phyloP scores from a whole-genome alignment of 1,140 invertebrate species.

The Heliconius melpomene region DNA sequence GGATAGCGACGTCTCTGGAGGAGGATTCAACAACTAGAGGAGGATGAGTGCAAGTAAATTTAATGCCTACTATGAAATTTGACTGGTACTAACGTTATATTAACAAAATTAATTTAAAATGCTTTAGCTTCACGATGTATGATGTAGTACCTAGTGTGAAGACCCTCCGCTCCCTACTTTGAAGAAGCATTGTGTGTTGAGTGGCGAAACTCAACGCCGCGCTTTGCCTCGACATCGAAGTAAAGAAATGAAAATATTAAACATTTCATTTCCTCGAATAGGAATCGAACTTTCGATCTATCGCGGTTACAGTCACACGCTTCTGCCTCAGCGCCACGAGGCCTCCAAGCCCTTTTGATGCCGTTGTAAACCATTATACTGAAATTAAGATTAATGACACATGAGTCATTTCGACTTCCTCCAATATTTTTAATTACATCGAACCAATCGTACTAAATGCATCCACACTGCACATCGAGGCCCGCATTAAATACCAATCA shows the following conservation, averaged over 20 bases:
- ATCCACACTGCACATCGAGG: conserved; percentile 42
- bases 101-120: background rate
- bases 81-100: background rate
- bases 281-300: no score
- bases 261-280: no score
- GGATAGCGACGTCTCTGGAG: conserved; percentile 44
- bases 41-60: conserved; percentile 31
- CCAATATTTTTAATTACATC: conserved; percentile 47
- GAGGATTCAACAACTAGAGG: conserved; percentile 35
- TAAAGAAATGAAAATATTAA: no score
- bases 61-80: conserved; percentile 28
- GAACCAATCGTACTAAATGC: conserved; percentile 48
- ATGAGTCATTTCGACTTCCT: conserved; percentile 11
- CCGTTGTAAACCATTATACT: background rate
- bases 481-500: conserved; percentile 78
- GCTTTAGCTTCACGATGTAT: no score
- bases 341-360: background rate
- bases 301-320: no score
- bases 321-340: no score
- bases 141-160: no score
- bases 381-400: background rate
- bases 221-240: no score
- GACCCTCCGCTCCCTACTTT: no score
- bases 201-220: no score
- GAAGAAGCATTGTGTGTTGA: no score